Percentiles rank a stretch among this genome's conserved stretches.
These are phyloP conservation scores for Pristionchus entomophagus DNA, from an alignment of 2,888 invertebrate species.

Conservation along the genomic window DNA sequence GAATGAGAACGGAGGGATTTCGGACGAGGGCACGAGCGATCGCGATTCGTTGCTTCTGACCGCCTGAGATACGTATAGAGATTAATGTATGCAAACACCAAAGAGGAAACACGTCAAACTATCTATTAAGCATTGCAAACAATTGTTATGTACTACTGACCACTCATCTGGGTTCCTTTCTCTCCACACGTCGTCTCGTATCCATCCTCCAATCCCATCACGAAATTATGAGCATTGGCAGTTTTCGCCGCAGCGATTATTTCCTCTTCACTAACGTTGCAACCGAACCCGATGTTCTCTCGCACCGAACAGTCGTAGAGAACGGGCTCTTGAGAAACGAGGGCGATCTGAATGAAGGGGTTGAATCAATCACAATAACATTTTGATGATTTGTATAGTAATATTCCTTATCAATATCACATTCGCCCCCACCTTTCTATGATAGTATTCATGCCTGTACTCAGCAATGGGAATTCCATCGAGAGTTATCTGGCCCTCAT, in stretches of 20 bases:
- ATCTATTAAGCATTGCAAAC: no score
- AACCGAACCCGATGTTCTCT: conserved; percentile 65
- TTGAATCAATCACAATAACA: neutral
- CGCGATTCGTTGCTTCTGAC: conserved; percentile 58
- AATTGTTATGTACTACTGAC: no score
- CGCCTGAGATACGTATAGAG: neutral
- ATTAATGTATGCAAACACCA: neutral
- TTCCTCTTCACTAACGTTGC: conserved; percentile 47
- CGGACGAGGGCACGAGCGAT: conserved; percentile 65
- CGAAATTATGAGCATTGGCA: conserved; percentile 34
- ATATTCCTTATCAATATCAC: no score
- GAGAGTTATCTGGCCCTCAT: conserved; percentile 75
- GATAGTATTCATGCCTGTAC: conserved; percentile 76
- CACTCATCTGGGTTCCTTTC: conserved; percentile 36
- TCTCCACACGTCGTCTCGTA: conserved; percentile 39
- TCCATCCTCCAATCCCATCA: conserved; percentile 13
- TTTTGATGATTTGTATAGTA: no score
- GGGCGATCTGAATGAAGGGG: conserved; percentile 39
- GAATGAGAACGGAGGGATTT: conserved; percentile 2
- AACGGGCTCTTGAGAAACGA: conserved; percentile 57
- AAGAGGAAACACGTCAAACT: neutral
- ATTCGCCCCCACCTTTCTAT: conserved; percentile 72
- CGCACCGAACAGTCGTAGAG: conserved; percentile 61
- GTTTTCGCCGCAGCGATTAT: conserved; percentile 4
- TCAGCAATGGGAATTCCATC: conserved; percentile 73